These are phyloP conservation scores for Plebejus argus DNA, from an alignment of 2,888 invertebrate species.

Conservation along the genomic window DNA sequence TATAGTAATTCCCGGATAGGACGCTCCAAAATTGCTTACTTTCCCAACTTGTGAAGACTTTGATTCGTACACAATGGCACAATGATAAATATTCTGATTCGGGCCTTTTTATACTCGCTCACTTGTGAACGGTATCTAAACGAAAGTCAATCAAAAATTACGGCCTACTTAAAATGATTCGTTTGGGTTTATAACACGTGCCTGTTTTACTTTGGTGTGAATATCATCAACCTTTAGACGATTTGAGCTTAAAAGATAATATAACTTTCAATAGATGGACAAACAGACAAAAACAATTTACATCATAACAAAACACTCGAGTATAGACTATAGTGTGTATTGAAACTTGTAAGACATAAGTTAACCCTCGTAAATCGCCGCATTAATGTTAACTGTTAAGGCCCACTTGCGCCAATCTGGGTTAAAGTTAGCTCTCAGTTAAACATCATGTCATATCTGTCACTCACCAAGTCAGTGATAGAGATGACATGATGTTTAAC, in stretches of 20 bases:
- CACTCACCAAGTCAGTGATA: too few relatives aligned
- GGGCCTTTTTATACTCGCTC: constrained; percentile 1
- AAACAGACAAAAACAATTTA: not conserved
- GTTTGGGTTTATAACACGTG: too few relatives aligned
- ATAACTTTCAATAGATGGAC: not conserved
- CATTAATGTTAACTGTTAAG: not conserved
- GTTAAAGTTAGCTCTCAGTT: too few relatives aligned
- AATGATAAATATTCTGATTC: constrained; percentile 6
- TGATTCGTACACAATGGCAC: constrained; percentile 27
- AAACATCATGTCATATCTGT: too few relatives aligned
- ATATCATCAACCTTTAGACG: too few relatives aligned
- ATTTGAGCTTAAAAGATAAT: too few relatives aligned
- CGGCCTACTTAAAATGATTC: not conserved
- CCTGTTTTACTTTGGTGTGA: too few relatives aligned
- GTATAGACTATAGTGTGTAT: too few relatives aligned
- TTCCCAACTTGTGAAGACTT: constrained; percentile 35
- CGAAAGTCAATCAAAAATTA: not conserved
- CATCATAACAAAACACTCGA: not conserved
- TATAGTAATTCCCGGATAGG: constrained; percentile 52
- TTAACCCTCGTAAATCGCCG: constrained; percentile 14
- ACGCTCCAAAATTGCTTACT: constrained; percentile 44
- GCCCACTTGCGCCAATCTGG: too few relatives aligned
- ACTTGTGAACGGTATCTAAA: not conserved
- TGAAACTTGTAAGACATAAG: not conserved
- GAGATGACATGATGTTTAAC: too few relatives aligned